phyloP scores from a whole-genome alignment of 2,888 invertebrate species.

The Antitype chi region DNA sequence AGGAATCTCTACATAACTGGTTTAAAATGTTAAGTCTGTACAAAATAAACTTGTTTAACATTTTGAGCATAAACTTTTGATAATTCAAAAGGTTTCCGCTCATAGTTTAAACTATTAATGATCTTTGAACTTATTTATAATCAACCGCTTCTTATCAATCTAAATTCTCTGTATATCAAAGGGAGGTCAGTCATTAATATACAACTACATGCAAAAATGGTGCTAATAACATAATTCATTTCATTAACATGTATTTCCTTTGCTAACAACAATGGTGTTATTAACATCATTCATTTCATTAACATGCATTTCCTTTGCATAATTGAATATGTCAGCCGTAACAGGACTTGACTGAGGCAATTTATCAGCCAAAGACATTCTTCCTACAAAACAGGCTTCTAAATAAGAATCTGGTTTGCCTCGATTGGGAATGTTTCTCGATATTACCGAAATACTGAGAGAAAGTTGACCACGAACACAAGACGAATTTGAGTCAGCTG shows the following conservation, averaged over 20 bases:
- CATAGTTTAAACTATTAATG: background rate
- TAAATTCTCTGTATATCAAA: background rate
- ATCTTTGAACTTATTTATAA: background rate
- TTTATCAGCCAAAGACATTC: slow-evolving; percentile 64
- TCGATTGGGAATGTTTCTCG: slow-evolving; percentile 60
- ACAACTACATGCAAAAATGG: slow-evolving; percentile 27
- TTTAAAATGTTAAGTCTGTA: slow-evolving; percentile 15
- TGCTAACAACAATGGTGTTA: slow-evolving; percentile 36
- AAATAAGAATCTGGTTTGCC: slow-evolving; percentile 67
- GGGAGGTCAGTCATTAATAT: slow-evolving; percentile 5
- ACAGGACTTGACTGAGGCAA: slow-evolving; percentile 47
- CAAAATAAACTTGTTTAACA: background rate
- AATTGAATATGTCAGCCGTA: slow-evolving; percentile 59
- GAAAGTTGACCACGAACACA: slow-evolving; percentile 59
- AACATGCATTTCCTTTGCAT: slow-evolving; percentile 55
- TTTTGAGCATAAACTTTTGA: background rate
- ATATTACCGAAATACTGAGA: slow-evolving; percentile 42
- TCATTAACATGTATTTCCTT: slow-evolving; percentile 25
- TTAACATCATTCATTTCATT: slow-evolving; percentile 52
- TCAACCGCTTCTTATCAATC: background rate
- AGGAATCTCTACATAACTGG: slow-evolving; percentile 27
- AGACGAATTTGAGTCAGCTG: slow-evolving; percentile 68
- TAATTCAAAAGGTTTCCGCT: background rate
- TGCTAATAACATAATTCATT: slow-evolving; percentile 52
- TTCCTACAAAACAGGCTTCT: slow-evolving; percentile 62